phyloP scores from a whole-genome alignment of 2,797 vertebrate genomes.

The Arnoldichthys spilopterus region DNA sequence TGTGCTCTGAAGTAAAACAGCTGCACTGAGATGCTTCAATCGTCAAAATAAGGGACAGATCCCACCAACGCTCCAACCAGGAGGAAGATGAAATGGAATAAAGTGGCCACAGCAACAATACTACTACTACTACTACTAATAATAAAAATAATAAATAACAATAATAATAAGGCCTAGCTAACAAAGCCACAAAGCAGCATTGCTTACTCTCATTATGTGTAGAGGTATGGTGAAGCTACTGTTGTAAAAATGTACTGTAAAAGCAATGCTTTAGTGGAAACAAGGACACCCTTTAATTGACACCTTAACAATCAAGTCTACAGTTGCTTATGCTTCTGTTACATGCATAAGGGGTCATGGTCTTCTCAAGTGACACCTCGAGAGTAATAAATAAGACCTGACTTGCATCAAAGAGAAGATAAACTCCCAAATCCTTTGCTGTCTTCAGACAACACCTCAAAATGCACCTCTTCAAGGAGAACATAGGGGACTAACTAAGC shows the following conservation, averaged over 20 bases:
- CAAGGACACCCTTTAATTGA: background rate
- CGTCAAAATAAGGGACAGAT: background rate
- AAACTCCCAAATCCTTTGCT: too few relatives aligned
- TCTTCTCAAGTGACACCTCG: too few relatives aligned
- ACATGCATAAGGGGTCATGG: too few relatives aligned
- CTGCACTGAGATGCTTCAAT: background rate
- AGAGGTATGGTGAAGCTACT: background rate
- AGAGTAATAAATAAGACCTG: too few relatives aligned
- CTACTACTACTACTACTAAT: too few relatives aligned
- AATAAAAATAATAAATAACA: too few relatives aligned
- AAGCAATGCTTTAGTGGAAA: background rate
- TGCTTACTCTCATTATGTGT: conserved; percentile 3
- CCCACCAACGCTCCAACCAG: background rate
- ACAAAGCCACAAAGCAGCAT: background rate
- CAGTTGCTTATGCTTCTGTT: too few relatives aligned
- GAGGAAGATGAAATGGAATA: background rate
- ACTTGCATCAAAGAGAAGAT: too few relatives aligned
- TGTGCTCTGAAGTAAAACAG: conserved; percentile 24
- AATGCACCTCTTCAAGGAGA: too few relatives aligned
- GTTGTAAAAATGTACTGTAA: background rate
- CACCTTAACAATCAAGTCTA: too few relatives aligned
- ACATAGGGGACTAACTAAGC: too few relatives aligned
- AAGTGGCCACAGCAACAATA: background rate
- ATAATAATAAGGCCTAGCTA: background rate
- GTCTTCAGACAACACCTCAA: too few relatives aligned